A percentile compares a stretch with the other conserved stretches of the same genome.
phyloP scores from a whole-genome alignment of 2,113 vertebrate genomes.

The Sitta europaea region DNA sequence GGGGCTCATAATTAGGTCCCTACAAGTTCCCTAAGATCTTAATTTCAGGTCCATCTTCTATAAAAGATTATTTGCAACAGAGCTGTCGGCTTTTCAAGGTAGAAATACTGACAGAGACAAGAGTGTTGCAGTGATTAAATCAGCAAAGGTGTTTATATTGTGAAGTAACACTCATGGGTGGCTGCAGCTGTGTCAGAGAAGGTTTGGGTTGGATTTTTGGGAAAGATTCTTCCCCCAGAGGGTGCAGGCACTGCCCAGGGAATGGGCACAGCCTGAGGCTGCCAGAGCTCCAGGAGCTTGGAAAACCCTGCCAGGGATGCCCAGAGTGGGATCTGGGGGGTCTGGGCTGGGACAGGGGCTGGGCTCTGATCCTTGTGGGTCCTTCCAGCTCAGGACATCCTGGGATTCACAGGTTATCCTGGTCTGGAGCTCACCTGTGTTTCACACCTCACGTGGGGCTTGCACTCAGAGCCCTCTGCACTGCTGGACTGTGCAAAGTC shows the following conservation, averaged over 20 bases:
- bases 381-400: neutral
- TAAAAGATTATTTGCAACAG: neutral
- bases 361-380: neutral
- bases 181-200: rapidly evolving
- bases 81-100: neutral
- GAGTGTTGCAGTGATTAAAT: neutral
- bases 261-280: neutral
- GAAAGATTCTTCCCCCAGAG: neutral
- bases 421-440: neutral
- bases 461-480: neutral
- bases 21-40: neutral
- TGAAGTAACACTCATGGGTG: neutral
- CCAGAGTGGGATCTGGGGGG: neutral
- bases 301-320: neutral
- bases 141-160: neutral
- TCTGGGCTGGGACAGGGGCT: rapidly evolving
- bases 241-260: neutral
- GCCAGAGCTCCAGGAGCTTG: neutral
- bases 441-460: neutral
- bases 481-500: neutral
- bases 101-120: neutral
- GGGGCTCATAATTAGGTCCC: neutral
- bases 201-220: neutral
- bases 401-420: too few relatives aligned
- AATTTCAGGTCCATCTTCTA: neutral